phyloP scores from a whole-genome alignment of 2,113 vertebrate genomes.

The Melanostigma gelatinosum region DNA sequence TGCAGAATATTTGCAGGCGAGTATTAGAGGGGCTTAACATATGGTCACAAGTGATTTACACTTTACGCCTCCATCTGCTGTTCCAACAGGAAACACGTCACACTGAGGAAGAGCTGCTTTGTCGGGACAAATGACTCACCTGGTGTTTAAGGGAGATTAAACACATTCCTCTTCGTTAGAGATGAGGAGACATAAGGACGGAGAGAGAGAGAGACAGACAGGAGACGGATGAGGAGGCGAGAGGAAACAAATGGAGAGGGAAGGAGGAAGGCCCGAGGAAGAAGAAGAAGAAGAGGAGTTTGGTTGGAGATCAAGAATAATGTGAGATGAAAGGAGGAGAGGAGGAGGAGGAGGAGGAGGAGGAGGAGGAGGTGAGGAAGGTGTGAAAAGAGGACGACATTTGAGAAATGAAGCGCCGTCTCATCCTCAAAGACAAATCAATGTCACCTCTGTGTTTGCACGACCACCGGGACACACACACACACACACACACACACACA shows the following conservation, averaged over 20 bases:
- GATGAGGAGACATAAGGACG: neutral
- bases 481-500: slow-evolving; percentile 31
- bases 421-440: slow-evolving; percentile 65
- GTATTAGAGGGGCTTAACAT: too few species aligned
- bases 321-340: neutral
- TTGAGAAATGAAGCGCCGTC: slow-evolving; percentile 5
- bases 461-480: slow-evolving; percentile 7
- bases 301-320: neutral
- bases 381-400: slow-evolving; percentile 10
- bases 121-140: neutral
- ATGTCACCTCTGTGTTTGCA: slow-evolving; percentile 63
- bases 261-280: neutral
- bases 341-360: neutral
- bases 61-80: neutral
- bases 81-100: neutral
- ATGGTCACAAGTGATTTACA: slow-evolving; percentile 4
- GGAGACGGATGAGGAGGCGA: neutral
- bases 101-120: neutral
- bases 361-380: neutral
- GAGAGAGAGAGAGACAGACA: neutral
- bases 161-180: neutral
- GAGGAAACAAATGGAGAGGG: neutral
- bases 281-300: neutral
- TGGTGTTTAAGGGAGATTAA: slow-evolving; percentile 15
- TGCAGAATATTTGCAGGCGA: too few species aligned